Conservation (phyloP, 2,113 vertebrate species). For the Acrocephalus kingi region DNA sequence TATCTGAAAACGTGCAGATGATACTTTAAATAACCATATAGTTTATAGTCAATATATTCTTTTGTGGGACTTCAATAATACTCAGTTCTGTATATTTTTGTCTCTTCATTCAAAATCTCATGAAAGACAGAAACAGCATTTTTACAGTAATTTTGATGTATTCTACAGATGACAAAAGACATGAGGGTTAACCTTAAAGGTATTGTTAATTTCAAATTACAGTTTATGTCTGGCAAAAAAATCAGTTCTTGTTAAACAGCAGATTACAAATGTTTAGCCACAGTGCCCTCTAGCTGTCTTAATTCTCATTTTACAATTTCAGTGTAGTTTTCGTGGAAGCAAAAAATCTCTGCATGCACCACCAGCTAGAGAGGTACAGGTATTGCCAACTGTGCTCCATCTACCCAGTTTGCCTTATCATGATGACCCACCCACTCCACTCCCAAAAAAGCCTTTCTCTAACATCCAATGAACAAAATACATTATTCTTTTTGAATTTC, state of each 20-base stretch:
- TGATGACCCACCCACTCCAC: background rate
- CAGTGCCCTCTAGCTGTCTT: constrained; percentile 70
- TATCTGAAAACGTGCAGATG: constrained; percentile 11
- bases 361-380: background rate
- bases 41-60: background rate
- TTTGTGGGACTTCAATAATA: background rate
- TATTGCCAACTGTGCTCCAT: background rate
- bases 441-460: background rate
- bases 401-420: background rate
- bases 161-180: background rate
- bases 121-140: background rate
- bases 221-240: background rate
- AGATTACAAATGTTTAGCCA: constrained; percentile 55
- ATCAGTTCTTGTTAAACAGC: background rate
- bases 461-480: background rate
- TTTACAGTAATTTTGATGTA: background rate
- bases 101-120: background rate
- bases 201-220: background rate
- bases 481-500: background rate
- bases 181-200: background rate
- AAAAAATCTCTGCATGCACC: background rate
- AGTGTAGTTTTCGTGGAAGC: background rate
- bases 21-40: background rate
- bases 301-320: background rate
- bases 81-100: background rate